Evolutionary conservation across 2,888 invertebrate genomes (phyloP), one percentile per base, ranked within the genome.

Genomic region (Apamea monoglypha): DNA sequence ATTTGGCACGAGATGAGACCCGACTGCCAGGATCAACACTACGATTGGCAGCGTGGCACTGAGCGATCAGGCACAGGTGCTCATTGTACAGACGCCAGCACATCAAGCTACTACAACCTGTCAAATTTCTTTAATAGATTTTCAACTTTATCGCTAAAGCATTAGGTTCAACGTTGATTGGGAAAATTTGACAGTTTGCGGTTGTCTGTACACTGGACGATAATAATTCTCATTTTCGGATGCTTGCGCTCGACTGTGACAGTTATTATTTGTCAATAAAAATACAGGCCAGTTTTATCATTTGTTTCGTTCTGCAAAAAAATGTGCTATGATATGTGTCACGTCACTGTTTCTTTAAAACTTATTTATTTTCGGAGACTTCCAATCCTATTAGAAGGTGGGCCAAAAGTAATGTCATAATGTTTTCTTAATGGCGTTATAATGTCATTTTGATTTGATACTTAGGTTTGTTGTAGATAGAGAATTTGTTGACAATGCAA

Each of bases 1-100:
- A 82, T 84, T 89, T 88, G 89, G 89, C 91, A 91, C 89, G 87
- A 86, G 79, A 85, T 80, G 74, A 71, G 69, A 78, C 82, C 61
- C 70, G 69, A 47, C 80, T 84, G 90, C 90, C 88, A 90, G 90
- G 89, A 90, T 88, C 89, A 90, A 90, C 88, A 89, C 74, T 53
- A 36, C 74, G 70, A 85, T 70, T 78, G 82, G 78, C 74, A 85
- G 73, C 63, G 50, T 75, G 74, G 69, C 84, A 83, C 53, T 85
- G 78, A 89, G 71, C 84, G 81, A 89, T 89, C 84, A 87, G 78
- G 76, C 83, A 74, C 88, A 87, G 88, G 85, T 89, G 88, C 66
- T 64, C n/a, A 71, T 74, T 75, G 76, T 76, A 76, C 44, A 10
- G 44, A 44, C 44, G 8, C 10, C 44, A 44, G 10, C 44, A 44